Percentiles rank a stretch among this genome's conserved stretches.
These are phyloP conservation scores for Copidosoma floridanum DNA, from an alignment of 1,140 invertebrate species.

Conservation along the genomic window DNA sequence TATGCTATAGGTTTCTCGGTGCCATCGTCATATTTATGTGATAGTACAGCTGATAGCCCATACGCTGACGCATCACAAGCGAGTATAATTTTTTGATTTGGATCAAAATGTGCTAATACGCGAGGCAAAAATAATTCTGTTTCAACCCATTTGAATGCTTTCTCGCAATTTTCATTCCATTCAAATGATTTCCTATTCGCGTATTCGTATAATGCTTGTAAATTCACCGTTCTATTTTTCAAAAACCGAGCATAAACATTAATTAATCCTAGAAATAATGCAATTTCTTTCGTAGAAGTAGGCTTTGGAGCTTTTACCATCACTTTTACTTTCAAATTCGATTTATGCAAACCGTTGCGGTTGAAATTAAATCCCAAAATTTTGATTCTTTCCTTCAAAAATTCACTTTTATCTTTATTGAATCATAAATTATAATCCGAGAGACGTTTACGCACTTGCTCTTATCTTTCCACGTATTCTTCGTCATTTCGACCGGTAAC, in stretches of 20 bases:
- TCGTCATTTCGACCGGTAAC: slow-evolving; percentile 14
- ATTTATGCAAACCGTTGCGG: slow-evolving; percentile 32
- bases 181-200: slow-evolving; percentile 4
- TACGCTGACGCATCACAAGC: no score
- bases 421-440: slow-evolving; percentile 16
- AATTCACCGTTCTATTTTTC: slow-evolving; percentile 4
- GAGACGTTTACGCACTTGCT: slow-evolving; percentile 15
- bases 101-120: slow-evolving; percentile 38
- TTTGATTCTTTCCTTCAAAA: slow-evolving; percentile 17
- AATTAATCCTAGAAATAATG: not conserved
- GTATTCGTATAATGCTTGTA: slow-evolving; percentile 23
- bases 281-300: not conserved
- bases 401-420: slow-evolving; percentile 26
- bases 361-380: slow-evolving; percentile 37
- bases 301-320: slow-evolving; percentile 29
- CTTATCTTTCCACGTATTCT: slow-evolving; percentile 13
- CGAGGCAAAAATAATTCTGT: slow-evolving; percentile 27
- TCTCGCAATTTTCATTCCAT: no score
- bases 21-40: slow-evolving; percentile 36
- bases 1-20: no score
- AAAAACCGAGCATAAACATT: no score
- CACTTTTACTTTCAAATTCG: slow-evolving; percentile 26
- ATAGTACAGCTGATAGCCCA: slow-evolving; percentile 43
- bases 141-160: no score
- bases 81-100: slow-evolving; percentile 34